Conservation (phyloP, 1,140 invertebrate genomes). For the Amyelois transitella region DNA sequence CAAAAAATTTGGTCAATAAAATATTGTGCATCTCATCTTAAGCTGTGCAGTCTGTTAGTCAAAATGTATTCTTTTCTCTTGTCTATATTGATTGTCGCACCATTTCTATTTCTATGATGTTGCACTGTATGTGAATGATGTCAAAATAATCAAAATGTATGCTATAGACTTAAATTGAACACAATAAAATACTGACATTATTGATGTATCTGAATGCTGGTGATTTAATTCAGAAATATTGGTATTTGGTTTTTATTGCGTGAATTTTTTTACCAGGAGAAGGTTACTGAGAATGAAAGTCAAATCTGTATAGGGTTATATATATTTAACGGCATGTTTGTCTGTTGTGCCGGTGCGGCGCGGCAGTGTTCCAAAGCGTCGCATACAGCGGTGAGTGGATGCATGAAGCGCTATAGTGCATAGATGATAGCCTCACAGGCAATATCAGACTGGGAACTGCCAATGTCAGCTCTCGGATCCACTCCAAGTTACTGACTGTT, state of each 20-base stretch:
- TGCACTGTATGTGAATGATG: conserved; percentile 1
- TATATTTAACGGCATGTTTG: conserved; percentile 65
- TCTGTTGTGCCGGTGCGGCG: conserved; percentile 69
- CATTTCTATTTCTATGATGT: not conserved
- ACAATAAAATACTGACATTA: not conserved
- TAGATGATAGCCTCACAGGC: conserved; percentile 2
- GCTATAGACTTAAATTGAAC: not conserved
- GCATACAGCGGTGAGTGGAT: conserved; percentile 92
- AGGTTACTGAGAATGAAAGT: conserved; percentile 4
- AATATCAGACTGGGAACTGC: not conserved
- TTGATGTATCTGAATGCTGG: not conserved
- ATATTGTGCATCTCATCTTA: too few species aligned
- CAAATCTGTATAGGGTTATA: conserved; percentile 29
- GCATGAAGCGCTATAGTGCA: conserved; percentile 43
- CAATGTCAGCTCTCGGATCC: conserved; percentile 24
- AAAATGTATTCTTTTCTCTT: not conserved
- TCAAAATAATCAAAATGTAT: not conserved
- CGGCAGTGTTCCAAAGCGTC: conserved; percentile 93
- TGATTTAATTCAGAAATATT: not conserved
- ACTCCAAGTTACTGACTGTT: conserved; percentile 46
- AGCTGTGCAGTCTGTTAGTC: too few species aligned
- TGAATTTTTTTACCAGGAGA: not conserved
- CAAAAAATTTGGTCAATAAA: too few species aligned
- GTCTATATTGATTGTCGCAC: not conserved
- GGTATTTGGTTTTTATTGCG: not conserved